Evolutionary conservation across 2,888 invertebrate species (phyloP).

Genomic region (Timema podura): DNA sequence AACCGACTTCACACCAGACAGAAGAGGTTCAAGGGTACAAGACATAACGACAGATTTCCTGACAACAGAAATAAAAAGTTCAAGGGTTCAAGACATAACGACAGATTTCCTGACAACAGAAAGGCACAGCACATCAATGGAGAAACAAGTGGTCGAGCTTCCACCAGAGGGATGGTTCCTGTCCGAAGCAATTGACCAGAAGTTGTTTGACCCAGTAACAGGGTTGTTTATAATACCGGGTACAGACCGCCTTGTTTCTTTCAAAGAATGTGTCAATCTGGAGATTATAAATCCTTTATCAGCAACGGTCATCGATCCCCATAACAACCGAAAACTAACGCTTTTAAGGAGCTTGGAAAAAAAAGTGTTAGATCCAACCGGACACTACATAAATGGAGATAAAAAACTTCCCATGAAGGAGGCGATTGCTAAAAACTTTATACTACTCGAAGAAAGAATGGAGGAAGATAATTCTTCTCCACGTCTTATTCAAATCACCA

Average conservation of each 20-base stretch:
- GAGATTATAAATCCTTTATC: slow-evolving; percentile 82
- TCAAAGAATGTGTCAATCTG: slow-evolving; percentile 82
- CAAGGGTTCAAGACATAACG: slow-evolving; percentile 5
- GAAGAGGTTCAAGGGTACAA: background rate
- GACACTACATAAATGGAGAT: slow-evolving; percentile 61
- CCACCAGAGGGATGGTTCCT: slow-evolving; percentile 82
- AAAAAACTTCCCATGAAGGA: slow-evolving; percentile 65
- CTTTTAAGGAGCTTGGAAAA: slow-evolving; percentile 71
- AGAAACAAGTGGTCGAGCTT: slow-evolving; percentile 69
- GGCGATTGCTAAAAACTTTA: slow-evolving; percentile 62
- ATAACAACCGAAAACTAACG: slow-evolving; percentile 62
- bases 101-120: slow-evolving; percentile 18
- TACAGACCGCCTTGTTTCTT: slow-evolving; percentile 76
- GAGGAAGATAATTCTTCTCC: slow-evolving; percentile 52
- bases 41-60: too few species aligned
- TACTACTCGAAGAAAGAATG: slow-evolving; percentile 55
- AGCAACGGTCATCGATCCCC: slow-evolving; percentile 75
- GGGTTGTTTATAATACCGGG: slow-evolving; percentile 84
- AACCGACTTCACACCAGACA: slow-evolving; percentile 10
- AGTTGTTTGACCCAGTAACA: slow-evolving; percentile 73
- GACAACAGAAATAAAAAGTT: too few species aligned
- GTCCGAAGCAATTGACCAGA: slow-evolving; percentile 75
- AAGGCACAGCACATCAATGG: slow-evolving; percentile 42
- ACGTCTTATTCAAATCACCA: slow-evolving; percentile 67
- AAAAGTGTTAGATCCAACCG: slow-evolving; percentile 70